Conservation (phyloP, 2,797 vertebrate genomes). For the Sarcophilus harrisii region DNA sequence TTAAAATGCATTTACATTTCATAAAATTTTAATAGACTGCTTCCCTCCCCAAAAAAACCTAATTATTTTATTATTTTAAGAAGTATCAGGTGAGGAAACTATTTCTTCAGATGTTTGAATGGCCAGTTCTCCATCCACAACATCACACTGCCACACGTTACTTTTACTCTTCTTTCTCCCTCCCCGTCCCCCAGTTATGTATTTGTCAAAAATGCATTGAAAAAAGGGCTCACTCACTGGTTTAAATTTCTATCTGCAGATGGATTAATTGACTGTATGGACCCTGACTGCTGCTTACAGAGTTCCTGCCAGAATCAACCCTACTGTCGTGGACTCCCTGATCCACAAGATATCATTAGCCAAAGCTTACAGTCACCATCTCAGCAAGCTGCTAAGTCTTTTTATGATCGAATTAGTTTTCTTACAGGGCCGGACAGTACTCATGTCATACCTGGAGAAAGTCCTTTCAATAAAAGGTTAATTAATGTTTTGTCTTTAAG, state of each 20-base stretch:
- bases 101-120: neutral
- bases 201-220: neutral
- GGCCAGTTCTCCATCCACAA: neutral
- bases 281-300: constrained; percentile 98
- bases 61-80: neutral
- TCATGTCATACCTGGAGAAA: constrained; percentile 94
- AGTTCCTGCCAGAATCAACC: constrained; percentile 95
- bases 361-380: constrained; percentile 90
- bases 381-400: constrained; percentile 92
- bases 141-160: neutral
- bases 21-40: neutral
- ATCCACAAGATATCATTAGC: constrained; percentile 91
- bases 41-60: neutral
- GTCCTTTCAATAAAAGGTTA: constrained; percentile 97
- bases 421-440: constrained; percentile 94
- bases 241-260: constrained; percentile 89
- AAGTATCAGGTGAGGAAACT: neutral
- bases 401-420: constrained; percentile 95
- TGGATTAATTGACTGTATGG: constrained; percentile 97
- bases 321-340: constrained; percentile 95
- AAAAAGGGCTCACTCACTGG: constrained; percentile 72
- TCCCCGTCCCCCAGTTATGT: neutral
- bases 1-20: neutral
- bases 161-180: neutral
- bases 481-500: constrained; percentile 38